These are phyloP conservation scores for Echinops telfairi DNA, from an alignment of 2,113 vertebrate genomes.

Conservation along the genomic window DNA sequence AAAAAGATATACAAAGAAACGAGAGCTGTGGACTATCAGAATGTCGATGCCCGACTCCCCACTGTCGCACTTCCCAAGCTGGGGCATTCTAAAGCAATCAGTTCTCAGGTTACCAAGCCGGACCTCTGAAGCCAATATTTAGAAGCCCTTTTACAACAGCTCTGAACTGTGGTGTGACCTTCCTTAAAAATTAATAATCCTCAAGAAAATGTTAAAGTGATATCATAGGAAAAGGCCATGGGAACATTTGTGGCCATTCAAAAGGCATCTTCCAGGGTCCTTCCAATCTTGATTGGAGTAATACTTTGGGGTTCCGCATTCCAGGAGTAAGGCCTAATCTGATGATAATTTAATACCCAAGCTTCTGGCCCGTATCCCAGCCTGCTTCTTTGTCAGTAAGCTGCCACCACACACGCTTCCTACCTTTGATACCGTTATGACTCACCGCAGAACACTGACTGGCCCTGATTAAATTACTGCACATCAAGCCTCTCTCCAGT, in stretches of 20 bases:
- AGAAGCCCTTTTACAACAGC: conserved; percentile 47
- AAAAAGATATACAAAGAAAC: not conserved
- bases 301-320: not conserved
- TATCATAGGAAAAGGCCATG: conserved; percentile 24
- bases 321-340: not conserved
- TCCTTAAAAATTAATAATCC: conserved; percentile 75
- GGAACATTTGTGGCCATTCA: not conserved
- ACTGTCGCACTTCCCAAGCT: conserved; percentile 69
- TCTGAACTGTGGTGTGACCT: conserved; percentile 71
- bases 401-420: conserved; percentile 13
- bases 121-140: conserved; percentile 34
- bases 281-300: not conserved
- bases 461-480: conserved; percentile 71
- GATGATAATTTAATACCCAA: not conserved
- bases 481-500: conserved; percentile 44
- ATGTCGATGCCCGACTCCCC: conserved; percentile 67
- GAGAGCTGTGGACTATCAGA: conserved; percentile 58
- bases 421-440: not conserved
- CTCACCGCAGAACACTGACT: conserved; percentile 23
- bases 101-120: conserved; percentile 58
- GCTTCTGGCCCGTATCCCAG: not conserved
- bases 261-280: not conserved
- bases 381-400: conserved; percentile 14
- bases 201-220: conserved; percentile 56
- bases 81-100: conserved; percentile 60